Evolutionary conservation across 92 coral and sea anemone species (phyloP), one percentile per base, ranked within the genome.

Genomic region (Siderastrea radians): DNA sequence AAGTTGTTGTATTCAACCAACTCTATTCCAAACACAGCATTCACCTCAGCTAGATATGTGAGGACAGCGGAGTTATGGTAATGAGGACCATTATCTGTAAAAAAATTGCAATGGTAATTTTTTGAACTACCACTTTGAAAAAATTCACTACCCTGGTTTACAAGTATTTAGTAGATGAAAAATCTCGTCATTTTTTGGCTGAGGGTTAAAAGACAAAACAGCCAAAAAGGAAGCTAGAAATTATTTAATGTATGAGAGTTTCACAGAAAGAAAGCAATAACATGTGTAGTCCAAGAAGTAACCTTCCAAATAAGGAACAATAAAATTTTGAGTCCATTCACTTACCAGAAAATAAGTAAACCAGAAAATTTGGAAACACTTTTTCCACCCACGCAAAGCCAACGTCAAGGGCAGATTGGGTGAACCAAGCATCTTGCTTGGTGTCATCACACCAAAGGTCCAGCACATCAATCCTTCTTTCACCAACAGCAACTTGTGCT

Each of bases 391-490:
- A 84, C 2, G 17, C n/a, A 16, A 84, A 74, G 45, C 75, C 66
- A 43, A 73, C 51, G 57, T 84, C 71, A 8, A 84, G 38, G 10
- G 73, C 88, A 84, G 72, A 73, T 52, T 84, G 81, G 57, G 72
- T 54, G 55, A 84, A 84, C 71, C 81, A 84, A 13, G 80, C 7
- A 49, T 73, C 81, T 59, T 72, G 81, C 72, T 74, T 84, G 15
- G 81, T 84, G 80, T 84, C 88, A 16, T 70, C 88, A 61, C 80
- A 14, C 88, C 81, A 84, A 11, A 84, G 47, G 44, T 80, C 85
- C 11, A 80, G 6, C 49, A 80, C 64, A 26, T 26, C 38, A 26
- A 26, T 26, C 38, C 38, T 26, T 26, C 38, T 26, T 26, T 26
- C 38, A 26, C 38, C 38, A 26, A 26, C 0, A 26, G 38, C 38